A percentile compares a stretch with the other conserved stretches of the same genome.
These are phyloP conservation scores for Phymastichus coffea DNA, from an alignment of 1,140 invertebrate genomes.

Conservation along the genomic window DNA sequence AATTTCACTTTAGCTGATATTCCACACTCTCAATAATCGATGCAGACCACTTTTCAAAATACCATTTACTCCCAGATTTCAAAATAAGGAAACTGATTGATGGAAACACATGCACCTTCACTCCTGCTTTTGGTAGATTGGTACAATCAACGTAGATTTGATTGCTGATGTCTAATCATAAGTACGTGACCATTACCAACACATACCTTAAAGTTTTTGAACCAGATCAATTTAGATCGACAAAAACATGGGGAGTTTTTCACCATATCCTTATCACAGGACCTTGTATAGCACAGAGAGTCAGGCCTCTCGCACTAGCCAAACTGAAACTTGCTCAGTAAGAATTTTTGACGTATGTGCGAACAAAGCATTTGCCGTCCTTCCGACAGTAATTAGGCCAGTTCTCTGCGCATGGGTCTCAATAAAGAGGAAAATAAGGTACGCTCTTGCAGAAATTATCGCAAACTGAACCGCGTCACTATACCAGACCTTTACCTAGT, in stretches of 20 bases:
- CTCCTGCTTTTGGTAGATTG: background rate
- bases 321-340: background rate
- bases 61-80: background rate
- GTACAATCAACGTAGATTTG: background rate
- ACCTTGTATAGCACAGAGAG: background rate
- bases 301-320: background rate
- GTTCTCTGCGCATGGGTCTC: conserved; percentile 1
- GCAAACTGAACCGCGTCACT: conserved; percentile 26
- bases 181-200: background rate
- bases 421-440: conserved; percentile 6
- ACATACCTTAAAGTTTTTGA: background rate
- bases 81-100: background rate
- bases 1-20: background rate
- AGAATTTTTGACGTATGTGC: background rate
- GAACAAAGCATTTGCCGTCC: conserved; percentile 7
- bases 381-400: background rate
- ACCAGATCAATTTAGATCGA: background rate
- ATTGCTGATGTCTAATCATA: background rate
- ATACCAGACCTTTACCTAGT: conserved; percentile 41
- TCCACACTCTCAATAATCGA: background rate
- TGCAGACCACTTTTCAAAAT: background rate
- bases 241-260: background rate
- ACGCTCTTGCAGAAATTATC: conserved; percentile 14
- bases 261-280: background rate
- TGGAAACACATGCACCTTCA: background rate